Percentiles rank a stretch among this genome's conserved stretches.
Evolutionary conservation across 2,888 invertebrate species (phyloP).

Genomic region (Caenorhabditis drosophilae): DNA sequence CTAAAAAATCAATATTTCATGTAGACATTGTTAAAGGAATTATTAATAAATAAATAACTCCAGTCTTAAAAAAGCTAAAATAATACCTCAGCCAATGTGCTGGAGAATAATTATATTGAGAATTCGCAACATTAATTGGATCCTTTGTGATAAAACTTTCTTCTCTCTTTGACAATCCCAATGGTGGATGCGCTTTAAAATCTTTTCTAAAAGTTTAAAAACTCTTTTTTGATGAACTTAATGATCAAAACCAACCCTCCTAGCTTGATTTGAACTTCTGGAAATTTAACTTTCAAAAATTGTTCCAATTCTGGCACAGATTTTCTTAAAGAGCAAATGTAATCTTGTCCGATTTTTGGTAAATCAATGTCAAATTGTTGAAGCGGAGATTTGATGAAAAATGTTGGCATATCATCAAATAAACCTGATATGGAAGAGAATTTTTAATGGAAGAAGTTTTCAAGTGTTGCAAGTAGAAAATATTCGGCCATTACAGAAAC

Average conservation of each 20-base stretch:
- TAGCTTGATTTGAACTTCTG: conserved; percentile 14
- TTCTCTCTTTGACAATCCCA: conserved; percentile 36
- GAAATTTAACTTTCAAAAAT: conserved; percentile 25
- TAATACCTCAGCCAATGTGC: conserved; percentile 51
- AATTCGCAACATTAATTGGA: conserved; percentile 44
- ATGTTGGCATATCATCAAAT: conserved; percentile 83
- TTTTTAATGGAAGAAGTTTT: too few relatives aligned
- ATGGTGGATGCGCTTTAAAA: conserved; percentile 14
- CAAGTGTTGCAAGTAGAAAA: too few relatives aligned
- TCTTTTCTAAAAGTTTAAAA: conserved; percentile 5
- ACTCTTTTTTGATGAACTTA: too few relatives aligned
- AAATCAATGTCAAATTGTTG: conserved; percentile 54
- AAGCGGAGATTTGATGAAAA: conserved; percentile 73
- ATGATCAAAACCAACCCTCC: too few relatives aligned
- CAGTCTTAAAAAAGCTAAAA: too few relatives aligned
- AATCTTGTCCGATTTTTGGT: conserved; percentile 54
- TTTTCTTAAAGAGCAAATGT: conserved; percentile 39
- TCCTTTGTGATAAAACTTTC: conserved; percentile 62
- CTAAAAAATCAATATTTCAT: conserved; percentile 16
- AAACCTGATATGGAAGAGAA: too few relatives aligned
- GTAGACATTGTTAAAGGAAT: not conserved
- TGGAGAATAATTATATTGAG: conserved; percentile 36
- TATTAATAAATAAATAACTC: not conserved
- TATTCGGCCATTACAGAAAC: too few relatives aligned
- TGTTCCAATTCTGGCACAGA: conserved; percentile 30